Evolutionary conservation across 2,797 vertebrate species (phyloP), one percentile per base, ranked within the genome.

Genomic region (Adrianichthys oophorus): DNA sequence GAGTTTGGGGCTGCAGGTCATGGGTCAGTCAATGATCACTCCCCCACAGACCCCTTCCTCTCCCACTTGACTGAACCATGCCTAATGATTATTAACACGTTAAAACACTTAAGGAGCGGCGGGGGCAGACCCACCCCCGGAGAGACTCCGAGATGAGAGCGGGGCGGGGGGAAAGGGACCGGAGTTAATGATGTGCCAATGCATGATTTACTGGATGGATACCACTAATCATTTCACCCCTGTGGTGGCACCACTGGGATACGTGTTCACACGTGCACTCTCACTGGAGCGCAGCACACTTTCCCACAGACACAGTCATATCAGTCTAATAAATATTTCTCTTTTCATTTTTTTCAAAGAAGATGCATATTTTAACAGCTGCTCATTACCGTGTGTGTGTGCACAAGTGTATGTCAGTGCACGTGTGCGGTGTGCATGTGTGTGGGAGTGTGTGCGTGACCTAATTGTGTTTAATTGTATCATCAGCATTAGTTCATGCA

Each of bases 1-100:
- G 66, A 51, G n/a, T 45, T 21, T 21, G 45, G 76, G 89, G 85
- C 85, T 83, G 84, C 64, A 84, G 85, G 85, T 89, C 81, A 80
- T 52, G 74, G 89, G 85, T 87, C 82, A 68, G 66, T 54, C 74
- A 59, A 87, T 90, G 87, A 87, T 87, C 80, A 82, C 86, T 61
- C 52, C 71, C 52, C 42, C 60, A 37, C 52, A 18, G 15, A 51
- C 29, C 45, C 67, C 70, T 12, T 52, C 68, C 78, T 68, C 81
- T 80, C 68, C 86, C 79, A 82, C 85, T 88, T 82, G 75, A 87
- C 86, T 83, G 80, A 80, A 70, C 79, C 72, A 79, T 63, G 81
- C 80, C 82, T 87, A 87, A 90, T 89, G 87, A 89, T 89, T 90
- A 90, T 90, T 89, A 90, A 90, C 87, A 89, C 86, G 78, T 89